Evolutionary conservation across 2,113 vertebrate species (phyloP).

Genomic region (Macrotis lagotis): DNA sequence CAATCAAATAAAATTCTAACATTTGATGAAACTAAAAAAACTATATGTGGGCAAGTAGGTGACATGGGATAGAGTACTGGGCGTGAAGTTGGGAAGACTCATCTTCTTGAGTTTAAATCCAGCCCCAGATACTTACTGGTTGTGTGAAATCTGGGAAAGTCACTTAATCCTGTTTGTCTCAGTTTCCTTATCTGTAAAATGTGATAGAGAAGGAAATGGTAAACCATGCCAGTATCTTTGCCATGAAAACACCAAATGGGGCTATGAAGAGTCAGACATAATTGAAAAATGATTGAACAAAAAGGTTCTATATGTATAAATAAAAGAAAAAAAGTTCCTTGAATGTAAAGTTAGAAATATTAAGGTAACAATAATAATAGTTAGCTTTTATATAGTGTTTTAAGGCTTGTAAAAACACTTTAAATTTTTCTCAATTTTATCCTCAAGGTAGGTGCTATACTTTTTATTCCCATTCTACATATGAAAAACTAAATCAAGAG

Average conservation of each 20-base stretch:
- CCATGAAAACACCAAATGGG: background rate
- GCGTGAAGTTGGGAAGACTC: background rate
- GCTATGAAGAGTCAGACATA: background rate
- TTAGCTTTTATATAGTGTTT: background rate
- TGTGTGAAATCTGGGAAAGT: background rate
- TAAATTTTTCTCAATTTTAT: background rate
- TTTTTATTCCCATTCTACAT: background rate
- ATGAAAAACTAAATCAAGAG: background rate
- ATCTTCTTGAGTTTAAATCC: background rate
- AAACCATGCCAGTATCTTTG: background rate
- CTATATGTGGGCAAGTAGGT: background rate
- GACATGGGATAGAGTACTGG: too few relatives aligned
- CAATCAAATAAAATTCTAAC: background rate
- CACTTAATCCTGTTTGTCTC: background rate
- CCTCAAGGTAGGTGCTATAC: background rate
- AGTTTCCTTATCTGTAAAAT: background rate
- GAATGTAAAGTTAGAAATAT: background rate
- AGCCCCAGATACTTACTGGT: background rate
- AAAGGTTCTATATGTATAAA: background rate
- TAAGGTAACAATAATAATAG: background rate
- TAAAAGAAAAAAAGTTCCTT: background rate
- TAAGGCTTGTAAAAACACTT: background rate
- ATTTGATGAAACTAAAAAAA: background rate
- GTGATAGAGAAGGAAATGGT: background rate
- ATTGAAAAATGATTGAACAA: too few relatives aligned